Base-by-base conservation (phyloP, 2,888 invertebrate genomes). In the Celastrina argiolus region DNA sequence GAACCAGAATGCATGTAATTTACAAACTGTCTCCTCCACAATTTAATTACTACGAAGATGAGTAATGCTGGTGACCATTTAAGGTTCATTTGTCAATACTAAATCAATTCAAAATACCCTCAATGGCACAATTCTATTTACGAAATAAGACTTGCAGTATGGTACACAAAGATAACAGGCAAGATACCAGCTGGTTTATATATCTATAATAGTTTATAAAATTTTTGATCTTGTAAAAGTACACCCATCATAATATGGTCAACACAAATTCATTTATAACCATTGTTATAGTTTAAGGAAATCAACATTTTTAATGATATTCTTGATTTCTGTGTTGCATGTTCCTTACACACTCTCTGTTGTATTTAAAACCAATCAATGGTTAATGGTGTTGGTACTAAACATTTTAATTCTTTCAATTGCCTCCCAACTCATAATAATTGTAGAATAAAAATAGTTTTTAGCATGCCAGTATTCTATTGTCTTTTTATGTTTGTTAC, bases 1-100 rank as follows among this genome's bases (percentile, higher is more conserved):
- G n/a, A 67, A 66, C 63, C 65, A 64, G 56, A 69, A 67, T 56
- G 18, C 31, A 56, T 56, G 51, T 63, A 36, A 14, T 61, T 22
- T 10, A 26, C 22, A 14, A 22, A 51, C 51, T 26, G 14, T 22
- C 51, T 51, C 51, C 51, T 51, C 51, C 51, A 1, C 51, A 22
- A 22, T 4, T 51, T 22, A 22, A 18, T 51, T 3, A 51, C 22
- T 51, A 51, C 16, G 14, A 51, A 51, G 22, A 22, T 51, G 12
- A 51, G 51, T 14, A 16, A 26, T 51, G 22, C 22, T 22, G 4
- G 12, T 26, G 51, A 51, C 51, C 12, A 12, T 12, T 51, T 51
- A 18, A 22, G 51, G 51, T 51, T 22, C 18, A 58, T 16, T 58
- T 58, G 8, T 58, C 28, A 58, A 28, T 16, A 18, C n/a, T 58